phyloP scores from a whole-genome alignment of 2,113 vertebrate species.

The Crotalus horridus region DNA sequence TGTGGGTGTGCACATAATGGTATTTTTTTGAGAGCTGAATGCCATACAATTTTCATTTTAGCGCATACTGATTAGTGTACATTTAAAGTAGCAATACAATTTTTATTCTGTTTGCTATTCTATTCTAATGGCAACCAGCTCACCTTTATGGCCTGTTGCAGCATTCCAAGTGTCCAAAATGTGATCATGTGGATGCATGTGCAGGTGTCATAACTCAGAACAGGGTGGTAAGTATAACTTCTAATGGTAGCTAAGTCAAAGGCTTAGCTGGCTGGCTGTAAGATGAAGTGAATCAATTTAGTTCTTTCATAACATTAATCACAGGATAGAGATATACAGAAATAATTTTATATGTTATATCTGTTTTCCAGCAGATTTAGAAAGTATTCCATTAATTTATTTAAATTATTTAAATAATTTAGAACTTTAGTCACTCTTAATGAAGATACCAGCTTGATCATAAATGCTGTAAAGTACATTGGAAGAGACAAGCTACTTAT shows the following conservation, averaged over 20 bases:
- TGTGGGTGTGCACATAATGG: no score
- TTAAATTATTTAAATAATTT: slow-evolving; percentile 5
- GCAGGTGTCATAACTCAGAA: not conserved
- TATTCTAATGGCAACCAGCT: no score
- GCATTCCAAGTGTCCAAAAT: not conserved
- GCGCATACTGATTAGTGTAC: no score
- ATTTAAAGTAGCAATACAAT: no score
- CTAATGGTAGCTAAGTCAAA: not conserved
- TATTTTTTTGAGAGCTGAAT: no score
- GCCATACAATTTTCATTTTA: no score
- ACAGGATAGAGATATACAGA: not conserved
- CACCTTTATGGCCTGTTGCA: no score
- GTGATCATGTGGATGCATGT: not conserved
- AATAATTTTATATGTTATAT: not conserved
- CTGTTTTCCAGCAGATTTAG: not conserved
- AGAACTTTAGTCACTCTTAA: not conserved
- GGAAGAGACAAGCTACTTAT: not conserved
- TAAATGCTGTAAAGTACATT: slow-evolving; percentile 7
- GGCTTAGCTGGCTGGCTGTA: not conserved
- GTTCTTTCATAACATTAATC: not conserved
- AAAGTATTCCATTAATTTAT: slow-evolving; percentile 31
- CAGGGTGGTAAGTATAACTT: not conserved
- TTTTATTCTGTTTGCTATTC: no score
- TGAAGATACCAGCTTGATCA: not conserved
- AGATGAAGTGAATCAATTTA: not conserved